phyloP scores from a whole-genome alignment of 2,888 invertebrate genomes.

The Nowickia ferox region DNA sequence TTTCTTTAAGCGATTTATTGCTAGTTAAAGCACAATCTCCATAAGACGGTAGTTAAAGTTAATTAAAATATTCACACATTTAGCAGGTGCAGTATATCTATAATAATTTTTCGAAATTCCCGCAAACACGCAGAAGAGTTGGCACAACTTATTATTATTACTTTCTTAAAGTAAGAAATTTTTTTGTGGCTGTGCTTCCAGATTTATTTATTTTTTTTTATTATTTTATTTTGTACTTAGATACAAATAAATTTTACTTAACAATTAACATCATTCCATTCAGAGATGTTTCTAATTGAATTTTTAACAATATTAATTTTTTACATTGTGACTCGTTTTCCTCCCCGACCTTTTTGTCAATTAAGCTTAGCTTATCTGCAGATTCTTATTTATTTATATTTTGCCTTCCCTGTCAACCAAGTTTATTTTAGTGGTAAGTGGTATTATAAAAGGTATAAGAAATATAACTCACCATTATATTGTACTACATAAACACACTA shows the following conservation, averaged over 20 bases:
- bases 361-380: conserved; percentile 54
- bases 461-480: neutral
- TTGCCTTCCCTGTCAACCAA: neutral
- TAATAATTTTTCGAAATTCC: too few species aligned
- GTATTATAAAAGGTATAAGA: neutral
- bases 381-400: neutral
- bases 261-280: neutral
- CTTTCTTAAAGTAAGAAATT: too few species aligned
- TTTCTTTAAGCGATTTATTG: neutral
- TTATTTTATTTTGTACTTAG: too few species aligned
- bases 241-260: conserved; percentile 1
- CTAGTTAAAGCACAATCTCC: neutral
- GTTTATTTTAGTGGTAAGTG: neutral
- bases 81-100: too few species aligned
- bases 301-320: conserved; percentile 36
- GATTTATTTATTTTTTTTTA: neutral
- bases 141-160: too few species aligned
- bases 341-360: conserved; percentile 13
- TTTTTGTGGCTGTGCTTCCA: too few species aligned
- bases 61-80: too few species aligned
- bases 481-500: neutral
- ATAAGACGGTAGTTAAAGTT: too few species aligned
- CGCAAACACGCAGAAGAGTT: too few species aligned
- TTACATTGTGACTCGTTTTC: neutral
- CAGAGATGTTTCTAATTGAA: conserved; percentile 27